Base-by-base conservation (phyloP, 2,113 vertebrate species). In the Sturnira hondurensis region DNA sequence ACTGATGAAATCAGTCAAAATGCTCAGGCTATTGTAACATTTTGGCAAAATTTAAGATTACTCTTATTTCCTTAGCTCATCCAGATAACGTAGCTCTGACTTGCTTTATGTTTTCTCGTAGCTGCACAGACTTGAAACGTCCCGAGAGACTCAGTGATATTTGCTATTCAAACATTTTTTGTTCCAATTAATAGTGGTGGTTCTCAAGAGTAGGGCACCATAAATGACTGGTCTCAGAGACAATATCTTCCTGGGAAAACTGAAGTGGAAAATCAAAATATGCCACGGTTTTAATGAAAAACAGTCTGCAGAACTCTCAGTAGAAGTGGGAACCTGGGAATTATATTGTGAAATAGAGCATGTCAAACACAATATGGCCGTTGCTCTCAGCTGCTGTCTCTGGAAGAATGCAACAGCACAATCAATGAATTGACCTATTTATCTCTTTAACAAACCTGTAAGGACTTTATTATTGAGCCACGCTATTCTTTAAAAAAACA, bases 81-180 rank as follows among this genome's bases (percentile, higher is more conserved):
- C 36, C 58, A 86, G 88, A 92, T 78, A 96, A 92, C n/a, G 52
- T 5, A 36, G 88, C 74, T 50, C 73, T 86, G 95, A 86, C 92
- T 95, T 86, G 82, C 73, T 97, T 91, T 96, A 70, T 94, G 31
- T 91, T 95, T 92, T 93, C 38, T 94, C 81, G 28, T 70, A 50
- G 43, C 82, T 91, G 17, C 88, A 76, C 54, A 93, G 58, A 20
- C 86, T 94, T 86, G 70, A 86, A 82, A n/a, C 24, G 90, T 96
- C 97, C 94, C 83, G 67, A 90, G 97, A 96, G 97, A 97, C 70
- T 95, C 91, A 76, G 17, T 96, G 96, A 96, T 96, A 97, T 97
- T 97, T 95, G 36, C 97, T 97, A 86, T 95, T 96, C 94, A 96
- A 97, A 96, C 91, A 76, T 91, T 97, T 97, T 97, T 97, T 97